phyloP scores from a whole-genome alignment of 1,140 invertebrate species.

The Drosophila repletoides region DNA sequence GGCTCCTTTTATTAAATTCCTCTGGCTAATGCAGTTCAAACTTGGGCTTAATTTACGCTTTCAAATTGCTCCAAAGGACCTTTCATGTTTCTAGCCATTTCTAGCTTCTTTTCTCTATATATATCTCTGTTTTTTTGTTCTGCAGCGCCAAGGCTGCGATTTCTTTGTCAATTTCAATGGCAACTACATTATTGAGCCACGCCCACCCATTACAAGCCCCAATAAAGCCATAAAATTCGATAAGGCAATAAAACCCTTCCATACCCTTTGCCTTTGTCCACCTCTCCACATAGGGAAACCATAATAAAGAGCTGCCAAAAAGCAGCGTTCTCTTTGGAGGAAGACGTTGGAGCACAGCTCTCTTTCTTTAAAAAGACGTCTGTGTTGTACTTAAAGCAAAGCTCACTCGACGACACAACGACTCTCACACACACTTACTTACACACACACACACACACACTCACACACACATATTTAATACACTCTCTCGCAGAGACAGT shows the following conservation, averaged over 20 bases:
- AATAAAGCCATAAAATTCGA: conserved; percentile 76
- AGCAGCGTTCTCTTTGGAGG: conserved; percentile 42
- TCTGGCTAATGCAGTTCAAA: no score
- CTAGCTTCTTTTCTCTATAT: not conserved
- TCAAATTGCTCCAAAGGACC: not conserved
- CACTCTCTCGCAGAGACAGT: conserved; percentile 12
- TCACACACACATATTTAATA: no score
- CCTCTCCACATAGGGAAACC: conserved; percentile 37
- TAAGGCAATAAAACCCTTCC: conserved; percentile 64
- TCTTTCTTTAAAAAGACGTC: conserved; percentile 58
- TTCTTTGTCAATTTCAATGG: conserved; percentile 39
- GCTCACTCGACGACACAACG: conserved; percentile 49
- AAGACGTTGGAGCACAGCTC: no score
- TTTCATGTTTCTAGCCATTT: not conserved
- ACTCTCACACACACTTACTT: conserved; percentile 52
- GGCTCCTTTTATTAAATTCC: no score
- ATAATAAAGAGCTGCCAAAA: conserved; percentile 77
- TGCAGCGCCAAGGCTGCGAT: conserved; percentile 11
- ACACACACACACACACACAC: conserved; percentile 7
- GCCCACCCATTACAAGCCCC: conserved; percentile 53
- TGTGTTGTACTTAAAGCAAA: conserved; percentile 36
- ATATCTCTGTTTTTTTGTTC: not conserved
- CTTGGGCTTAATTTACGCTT: no score
- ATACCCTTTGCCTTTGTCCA: conserved; percentile 17
- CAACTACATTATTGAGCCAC: conserved; percentile 64